phyloP scores from a whole-genome alignment of 2,888 invertebrate species.

The Pteria penguin region DNA sequence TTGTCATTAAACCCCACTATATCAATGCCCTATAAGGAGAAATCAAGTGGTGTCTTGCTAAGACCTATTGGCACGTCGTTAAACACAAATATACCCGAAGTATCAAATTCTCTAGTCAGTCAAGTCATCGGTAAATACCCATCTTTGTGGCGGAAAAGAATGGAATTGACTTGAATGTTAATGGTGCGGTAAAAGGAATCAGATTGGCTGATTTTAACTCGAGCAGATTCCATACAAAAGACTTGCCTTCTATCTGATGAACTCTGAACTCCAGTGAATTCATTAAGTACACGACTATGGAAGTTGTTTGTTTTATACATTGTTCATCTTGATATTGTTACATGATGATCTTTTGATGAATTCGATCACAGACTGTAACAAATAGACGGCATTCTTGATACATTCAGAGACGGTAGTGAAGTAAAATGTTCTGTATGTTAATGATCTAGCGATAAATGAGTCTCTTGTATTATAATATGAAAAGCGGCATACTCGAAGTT shows the following conservation, averaged over 20 bases:
- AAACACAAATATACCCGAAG: background rate
- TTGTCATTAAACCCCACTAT: too few species aligned
- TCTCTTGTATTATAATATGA: too few species aligned
- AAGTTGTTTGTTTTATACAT: background rate
- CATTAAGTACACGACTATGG: background rate
- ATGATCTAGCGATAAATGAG: too few species aligned
- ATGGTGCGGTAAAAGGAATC: conserved; percentile 6
- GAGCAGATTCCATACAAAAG: background rate
- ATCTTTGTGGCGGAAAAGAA: background rate
- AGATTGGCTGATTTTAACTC: background rate
- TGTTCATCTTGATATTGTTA: background rate
- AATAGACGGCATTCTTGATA: too few species aligned
- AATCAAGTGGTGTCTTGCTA: conserved; percentile 3
- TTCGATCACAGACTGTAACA: too few species aligned
- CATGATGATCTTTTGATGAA: background rate
- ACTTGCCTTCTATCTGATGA: background rate
- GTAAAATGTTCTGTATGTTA: too few species aligned
- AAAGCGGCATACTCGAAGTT: too few species aligned
- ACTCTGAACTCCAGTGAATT: background rate
- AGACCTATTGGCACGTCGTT: background rate
- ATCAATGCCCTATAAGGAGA: too few species aligned
- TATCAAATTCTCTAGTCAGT: background rate
- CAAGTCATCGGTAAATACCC: background rate
- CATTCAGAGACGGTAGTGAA: too few species aligned
- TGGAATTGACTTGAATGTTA: background rate